A percentile compares a stretch with the other conserved stretches of the same genome.
Evolutionary conservation across 2,888 invertebrate genomes (phyloP).

Genomic region (Nephrotoma guestfalica): DNA sequence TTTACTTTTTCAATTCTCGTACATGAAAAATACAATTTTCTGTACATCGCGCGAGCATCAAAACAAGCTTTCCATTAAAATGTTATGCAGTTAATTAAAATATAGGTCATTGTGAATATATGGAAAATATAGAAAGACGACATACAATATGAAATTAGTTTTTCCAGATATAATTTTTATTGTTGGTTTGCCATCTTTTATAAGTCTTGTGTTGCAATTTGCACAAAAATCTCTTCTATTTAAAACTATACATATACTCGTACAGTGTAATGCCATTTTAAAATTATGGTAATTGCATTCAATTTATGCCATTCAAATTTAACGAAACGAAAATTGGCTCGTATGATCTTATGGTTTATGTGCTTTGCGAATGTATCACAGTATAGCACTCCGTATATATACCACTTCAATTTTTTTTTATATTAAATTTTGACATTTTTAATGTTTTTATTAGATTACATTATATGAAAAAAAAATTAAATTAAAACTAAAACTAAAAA

Average conservation of each 20-base stretch:
- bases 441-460: background rate
- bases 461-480: background rate
- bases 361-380: background rate
- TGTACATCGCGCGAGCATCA: background rate
- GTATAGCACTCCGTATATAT: background rate
- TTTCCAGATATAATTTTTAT: background rate
- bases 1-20: too few relatives aligned
- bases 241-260: background rate
- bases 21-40: too few relatives aligned
- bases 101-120: background rate
- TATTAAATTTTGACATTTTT: background rate
- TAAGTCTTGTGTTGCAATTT: background rate
- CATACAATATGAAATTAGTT: background rate
- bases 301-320: background rate
- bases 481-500: background rate
- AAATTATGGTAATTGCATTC: background rate
- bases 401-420: background rate
- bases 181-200: background rate
- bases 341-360: background rate
- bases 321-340: background rate
- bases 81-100: background rate
- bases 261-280: background rate
- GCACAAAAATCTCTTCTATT: background rate
- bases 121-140: background rate
- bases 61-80: background rate